Percentiles rank a stretch among this genome's conserved stretches.
Conservation (phyloP, 2,888 invertebrate species). For the Ormyrus thymus region DNA sequence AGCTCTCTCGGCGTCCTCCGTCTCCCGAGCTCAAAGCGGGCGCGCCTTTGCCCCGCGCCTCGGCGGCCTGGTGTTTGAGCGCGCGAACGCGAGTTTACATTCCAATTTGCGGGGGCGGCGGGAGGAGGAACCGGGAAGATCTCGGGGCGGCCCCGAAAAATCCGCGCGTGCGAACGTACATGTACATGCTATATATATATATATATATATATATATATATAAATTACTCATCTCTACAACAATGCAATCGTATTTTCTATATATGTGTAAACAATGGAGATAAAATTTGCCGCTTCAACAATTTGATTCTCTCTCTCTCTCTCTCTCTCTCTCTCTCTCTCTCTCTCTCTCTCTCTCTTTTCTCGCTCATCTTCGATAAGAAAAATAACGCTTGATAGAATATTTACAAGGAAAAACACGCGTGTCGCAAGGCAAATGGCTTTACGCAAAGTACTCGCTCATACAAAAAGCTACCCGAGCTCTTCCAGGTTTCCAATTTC, state of each 20-base stretch:
- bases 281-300: constrained; percentile 36
- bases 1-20: not conserved
- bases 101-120: not conserved
- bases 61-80: not conserved
- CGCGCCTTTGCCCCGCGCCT: not conserved
- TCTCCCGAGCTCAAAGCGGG: too few species aligned
- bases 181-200: not conserved
- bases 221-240: constrained; percentile 42
- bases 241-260: constrained; percentile 19
- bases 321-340: constrained; percentile 2
- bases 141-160: constrained; percentile 27
- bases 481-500: constrained; percentile 5
- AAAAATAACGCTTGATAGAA: constrained; percentile 42
- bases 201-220: constrained; percentile 9
- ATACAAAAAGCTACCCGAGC: constrained; percentile 47
- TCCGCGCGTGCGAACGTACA: not conserved
- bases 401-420: constrained; percentile 50
- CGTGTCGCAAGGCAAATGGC: constrained; percentile 22
- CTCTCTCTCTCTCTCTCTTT: not conserved
- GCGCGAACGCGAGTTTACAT: not conserved
- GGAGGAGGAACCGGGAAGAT: constrained; percentile 29
- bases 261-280: not conserved
- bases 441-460: constrained; percentile 24
- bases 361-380: constrained; percentile 16
- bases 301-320: not conserved